These are phyloP conservation scores for Tribolium castaneum DNA, from an alignment of 1,140 invertebrate species.

Conservation along the genomic window DNA sequence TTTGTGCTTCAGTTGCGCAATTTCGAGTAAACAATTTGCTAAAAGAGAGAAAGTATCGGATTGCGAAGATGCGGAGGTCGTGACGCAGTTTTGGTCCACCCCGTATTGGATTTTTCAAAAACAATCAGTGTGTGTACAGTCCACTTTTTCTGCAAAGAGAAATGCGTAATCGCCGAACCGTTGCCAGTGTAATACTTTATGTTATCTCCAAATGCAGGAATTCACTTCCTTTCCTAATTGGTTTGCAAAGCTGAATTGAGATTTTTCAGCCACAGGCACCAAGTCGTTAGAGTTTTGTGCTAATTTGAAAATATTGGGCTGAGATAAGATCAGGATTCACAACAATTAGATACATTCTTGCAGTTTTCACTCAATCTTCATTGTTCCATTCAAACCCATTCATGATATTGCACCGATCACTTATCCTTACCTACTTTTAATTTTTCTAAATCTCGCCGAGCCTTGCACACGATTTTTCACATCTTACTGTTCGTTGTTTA, in stretches of 20 bases:
- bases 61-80: neutral
- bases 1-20: neutral
- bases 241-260: neutral
- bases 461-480: no score
- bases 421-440: neutral
- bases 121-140: neutral
- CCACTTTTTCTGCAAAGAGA: neutral
- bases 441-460: neutral
- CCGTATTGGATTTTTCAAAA: neutral
- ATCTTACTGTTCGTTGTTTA: neutral
- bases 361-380: neutral
- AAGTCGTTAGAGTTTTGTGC: neutral
- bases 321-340: neutral
- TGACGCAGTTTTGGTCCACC: neutral
- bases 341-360: neutral
- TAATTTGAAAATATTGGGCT: neutral
- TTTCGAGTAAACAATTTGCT: neutral
- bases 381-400: neutral
- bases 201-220: neutral
- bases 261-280: neutral
- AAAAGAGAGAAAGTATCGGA: slow-evolving; percentile 1
- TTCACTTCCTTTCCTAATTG: neutral
- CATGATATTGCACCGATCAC: neutral
- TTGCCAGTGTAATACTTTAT: slow-evolving; percentile 14
- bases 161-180: slow-evolving; percentile 18